Evolutionary conservation across 2,888 invertebrate genomes (phyloP).

Genomic region (Ochropleura leucogaster): DNA sequence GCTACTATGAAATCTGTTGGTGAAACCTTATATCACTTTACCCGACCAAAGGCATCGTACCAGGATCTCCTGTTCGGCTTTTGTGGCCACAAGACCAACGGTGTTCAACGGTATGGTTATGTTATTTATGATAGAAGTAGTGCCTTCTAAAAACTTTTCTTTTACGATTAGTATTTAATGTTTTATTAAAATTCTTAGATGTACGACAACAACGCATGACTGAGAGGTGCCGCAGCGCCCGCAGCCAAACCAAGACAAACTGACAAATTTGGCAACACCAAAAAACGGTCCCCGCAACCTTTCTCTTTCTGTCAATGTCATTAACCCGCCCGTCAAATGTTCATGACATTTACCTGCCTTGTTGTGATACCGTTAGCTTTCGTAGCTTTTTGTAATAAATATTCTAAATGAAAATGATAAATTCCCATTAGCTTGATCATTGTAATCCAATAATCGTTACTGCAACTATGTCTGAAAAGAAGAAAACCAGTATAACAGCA

Average conservation of each 20-base stretch:
- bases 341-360: conserved; percentile 2
- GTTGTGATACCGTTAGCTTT: conserved; percentile 47
- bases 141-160: too few relatives aligned
- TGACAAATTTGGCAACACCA: not conserved
- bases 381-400: not conserved
- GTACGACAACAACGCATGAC: not conserved
- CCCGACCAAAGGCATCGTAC: too few relatives aligned
- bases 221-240: not conserved
- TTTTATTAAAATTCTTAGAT: not conserved
- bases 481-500: conserved; percentile 20
- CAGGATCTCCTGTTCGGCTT: too few relatives aligned
- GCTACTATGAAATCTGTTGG: too few relatives aligned
- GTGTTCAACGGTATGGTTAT: not conserved
- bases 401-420: conserved; percentile 52
- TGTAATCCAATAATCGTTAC: not conserved
- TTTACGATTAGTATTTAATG: too few relatives aligned
- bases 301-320: conserved; percentile 4
- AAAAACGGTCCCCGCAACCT: not conserved
- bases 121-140: not conserved
- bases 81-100: too few relatives aligned
- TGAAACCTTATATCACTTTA: too few relatives aligned
- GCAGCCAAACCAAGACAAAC: not conserved
- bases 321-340: not conserved
- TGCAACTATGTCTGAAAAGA: conserved; percentile 54
- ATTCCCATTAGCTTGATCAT: not conserved